A percentile compares a stretch with the other conserved stretches of the same genome.
phyloP scores from a whole-genome alignment of 2,797 vertebrate species.

The Coregonus sp. region DNA sequence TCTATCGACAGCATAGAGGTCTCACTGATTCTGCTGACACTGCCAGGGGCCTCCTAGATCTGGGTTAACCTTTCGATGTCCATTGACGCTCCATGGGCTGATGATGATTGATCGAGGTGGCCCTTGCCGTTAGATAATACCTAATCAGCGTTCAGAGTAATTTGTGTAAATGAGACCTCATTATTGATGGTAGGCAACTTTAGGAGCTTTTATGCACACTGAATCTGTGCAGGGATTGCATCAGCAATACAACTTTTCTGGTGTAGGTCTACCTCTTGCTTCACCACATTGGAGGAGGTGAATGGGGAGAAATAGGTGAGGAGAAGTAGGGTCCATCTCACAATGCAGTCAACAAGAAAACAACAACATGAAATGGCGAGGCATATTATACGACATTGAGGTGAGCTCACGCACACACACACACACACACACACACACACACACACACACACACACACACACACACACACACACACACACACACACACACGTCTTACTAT shows the following conservation, averaged over 20 bases:
- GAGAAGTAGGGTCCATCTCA: slow-evolving; percentile 43
- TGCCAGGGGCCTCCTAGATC: slow-evolving; percentile 81
- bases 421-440: slow-evolving; percentile 2
- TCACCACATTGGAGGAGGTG: slow-evolving; percentile 56
- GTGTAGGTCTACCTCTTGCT: slow-evolving; percentile 37
- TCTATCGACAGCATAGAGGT: slow-evolving; percentile 88
- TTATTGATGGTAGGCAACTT: slow-evolving; percentile 90
- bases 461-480: slow-evolving; percentile 1
- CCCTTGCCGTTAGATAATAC: slow-evolving; percentile 91
- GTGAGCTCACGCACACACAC: slow-evolving; percentile 14
- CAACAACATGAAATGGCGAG: neutral
- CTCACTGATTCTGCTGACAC: slow-evolving; percentile 97
- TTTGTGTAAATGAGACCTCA: slow-evolving; percentile 97
- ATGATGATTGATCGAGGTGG: slow-evolving; percentile 92
- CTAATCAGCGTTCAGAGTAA: slow-evolving; percentile 93
- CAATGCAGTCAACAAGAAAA: slow-evolving; percentile 2
- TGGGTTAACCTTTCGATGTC: slow-evolving; percentile 92
- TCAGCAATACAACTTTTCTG: slow-evolving; percentile 78
- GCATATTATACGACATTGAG: neutral
- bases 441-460: slow-evolving; percentile 3
- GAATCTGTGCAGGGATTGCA: slow-evolving; percentile 72
- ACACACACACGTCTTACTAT: neutral
- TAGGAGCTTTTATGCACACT: slow-evolving; percentile 76
- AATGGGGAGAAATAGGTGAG: slow-evolving; percentile 55
- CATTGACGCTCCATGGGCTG: slow-evolving; percentile 85